These are phyloP conservation scores for Clivina fossor DNA, from an alignment of 2,888 invertebrate genomes.

Conservation along the genomic window DNA sequence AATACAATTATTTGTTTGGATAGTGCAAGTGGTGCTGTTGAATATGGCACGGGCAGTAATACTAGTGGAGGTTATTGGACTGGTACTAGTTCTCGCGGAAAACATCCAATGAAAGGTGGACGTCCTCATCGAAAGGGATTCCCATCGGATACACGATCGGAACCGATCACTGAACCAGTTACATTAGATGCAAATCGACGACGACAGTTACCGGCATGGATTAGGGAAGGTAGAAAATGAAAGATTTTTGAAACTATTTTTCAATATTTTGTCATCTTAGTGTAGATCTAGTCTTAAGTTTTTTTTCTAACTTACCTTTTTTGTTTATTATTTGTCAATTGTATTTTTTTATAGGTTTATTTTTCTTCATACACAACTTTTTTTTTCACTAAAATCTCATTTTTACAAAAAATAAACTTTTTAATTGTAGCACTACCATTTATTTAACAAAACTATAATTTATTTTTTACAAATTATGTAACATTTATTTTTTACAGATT, in stretches of 20 bases:
- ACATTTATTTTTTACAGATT: too few species aligned
- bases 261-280: not conserved
- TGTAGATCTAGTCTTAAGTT: not conserved
- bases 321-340: too few species aligned
- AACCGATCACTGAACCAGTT: constrained; percentile 43
- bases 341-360: constrained; percentile 44
- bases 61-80: constrained; percentile 28
- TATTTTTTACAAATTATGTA: too few species aligned
- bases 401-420: too few species aligned
- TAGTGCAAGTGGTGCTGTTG: constrained; percentile 9
- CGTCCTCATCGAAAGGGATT: constrained; percentile 22
- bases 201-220: constrained; percentile 95
- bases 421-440: too few species aligned
- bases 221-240: constrained; percentile 80
- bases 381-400: too few species aligned
- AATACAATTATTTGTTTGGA: too few species aligned
- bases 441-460: too few species aligned
- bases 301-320: too few species aligned
- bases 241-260: constrained; percentile 8
- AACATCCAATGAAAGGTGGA: constrained; percentile 21
- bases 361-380: too few species aligned
- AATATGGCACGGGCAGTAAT: constrained; percentile 4
- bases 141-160: constrained; percentile 31
- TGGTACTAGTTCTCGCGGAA: constrained; percentile 13
- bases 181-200: constrained; percentile 81